Conservation (phyloP, 2,888 invertebrate species). For the Aspidapion aeneum region DNA sequence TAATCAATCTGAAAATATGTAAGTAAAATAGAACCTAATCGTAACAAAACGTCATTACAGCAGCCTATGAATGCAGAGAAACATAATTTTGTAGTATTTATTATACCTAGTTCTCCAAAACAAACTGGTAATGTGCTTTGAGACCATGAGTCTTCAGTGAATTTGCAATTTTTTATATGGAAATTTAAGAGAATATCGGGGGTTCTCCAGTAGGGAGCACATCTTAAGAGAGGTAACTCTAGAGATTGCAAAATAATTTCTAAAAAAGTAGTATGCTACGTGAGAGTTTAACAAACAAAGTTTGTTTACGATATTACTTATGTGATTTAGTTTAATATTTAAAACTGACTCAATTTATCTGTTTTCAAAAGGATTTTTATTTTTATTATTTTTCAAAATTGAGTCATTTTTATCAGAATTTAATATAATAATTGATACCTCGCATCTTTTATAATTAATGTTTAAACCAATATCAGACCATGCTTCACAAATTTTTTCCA, state of each 20-base stretch:
- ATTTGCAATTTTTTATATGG: not conserved
- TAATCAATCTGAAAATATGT: not conserved
- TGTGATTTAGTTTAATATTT: not conserved
- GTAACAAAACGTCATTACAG: not conserved
- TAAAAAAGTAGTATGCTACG: not conserved
- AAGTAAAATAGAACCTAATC: not conserved
- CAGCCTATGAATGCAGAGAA: not conserved
- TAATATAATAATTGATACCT: too few species aligned
- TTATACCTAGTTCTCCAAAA: not conserved
- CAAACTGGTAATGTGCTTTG: not conserved
- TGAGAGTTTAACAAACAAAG: not conserved
- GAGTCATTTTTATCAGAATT: not conserved
- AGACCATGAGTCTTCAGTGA: not conserved
- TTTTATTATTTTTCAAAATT: not conserved
- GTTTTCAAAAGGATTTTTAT: not conserved
- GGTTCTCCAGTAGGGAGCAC: not conserved
- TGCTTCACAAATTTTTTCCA: not conserved
- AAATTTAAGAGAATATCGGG: not conserved
- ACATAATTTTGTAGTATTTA: not conserved
- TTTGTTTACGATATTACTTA: not conserved
- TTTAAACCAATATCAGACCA: not conserved
- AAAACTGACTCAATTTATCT: not conserved
- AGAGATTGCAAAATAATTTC: not conserved
- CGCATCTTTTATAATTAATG: not conserved
- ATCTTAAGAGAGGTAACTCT: not conserved